These are phyloP conservation scores for Drosophila fuyamai DNA, from an alignment of 1,140 invertebrate species.

Conservation along the genomic window DNA sequence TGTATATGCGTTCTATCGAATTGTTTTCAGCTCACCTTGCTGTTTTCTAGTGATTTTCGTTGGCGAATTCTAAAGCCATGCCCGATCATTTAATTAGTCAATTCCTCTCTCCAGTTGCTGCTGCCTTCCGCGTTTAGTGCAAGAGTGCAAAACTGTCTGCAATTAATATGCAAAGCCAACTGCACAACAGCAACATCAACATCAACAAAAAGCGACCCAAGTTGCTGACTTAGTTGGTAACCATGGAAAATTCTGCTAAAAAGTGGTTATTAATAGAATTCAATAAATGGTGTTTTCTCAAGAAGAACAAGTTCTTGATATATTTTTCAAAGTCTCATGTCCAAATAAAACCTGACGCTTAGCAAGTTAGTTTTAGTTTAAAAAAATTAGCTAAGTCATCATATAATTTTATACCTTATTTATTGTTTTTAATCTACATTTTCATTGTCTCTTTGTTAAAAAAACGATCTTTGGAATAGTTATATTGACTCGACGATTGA, in stretches of 20 bases:
- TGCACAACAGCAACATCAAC: slow-evolving; percentile 19
- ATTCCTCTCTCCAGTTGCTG: slow-evolving; percentile 13
- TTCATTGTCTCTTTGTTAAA: not conserved
- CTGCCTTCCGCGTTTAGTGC: slow-evolving; percentile 50
- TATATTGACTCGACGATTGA: too few species aligned
- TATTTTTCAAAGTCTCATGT: too few species aligned
- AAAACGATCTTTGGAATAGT: not conserved
- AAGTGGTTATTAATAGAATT: slow-evolving; percentile 2
- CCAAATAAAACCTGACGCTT: too few species aligned
- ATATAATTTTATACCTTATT: not conserved
- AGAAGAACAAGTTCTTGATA: too few species aligned
- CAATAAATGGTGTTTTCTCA: not conserved
- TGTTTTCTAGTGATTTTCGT: slow-evolving; percentile 27
- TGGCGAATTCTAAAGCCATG: slow-evolving; percentile 21
- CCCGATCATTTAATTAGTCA: slow-evolving; percentile 52
- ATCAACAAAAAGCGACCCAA: slow-evolving; percentile 29
- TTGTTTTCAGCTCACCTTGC: slow-evolving; percentile 17
- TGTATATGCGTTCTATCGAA: slow-evolving; percentile 26
- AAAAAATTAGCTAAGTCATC: not conserved
- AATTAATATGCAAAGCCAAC: slow-evolving; percentile 49
- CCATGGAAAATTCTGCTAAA: slow-evolving; percentile 8
- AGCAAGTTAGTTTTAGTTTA: too few species aligned
- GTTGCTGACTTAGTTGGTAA: slow-evolving; percentile 9
- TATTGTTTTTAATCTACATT: not conserved
- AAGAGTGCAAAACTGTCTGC: slow-evolving; percentile 47